Evolutionary conservation across 2,888 invertebrate genomes (phyloP).

Genomic region (Drosophila leonis): DNA sequence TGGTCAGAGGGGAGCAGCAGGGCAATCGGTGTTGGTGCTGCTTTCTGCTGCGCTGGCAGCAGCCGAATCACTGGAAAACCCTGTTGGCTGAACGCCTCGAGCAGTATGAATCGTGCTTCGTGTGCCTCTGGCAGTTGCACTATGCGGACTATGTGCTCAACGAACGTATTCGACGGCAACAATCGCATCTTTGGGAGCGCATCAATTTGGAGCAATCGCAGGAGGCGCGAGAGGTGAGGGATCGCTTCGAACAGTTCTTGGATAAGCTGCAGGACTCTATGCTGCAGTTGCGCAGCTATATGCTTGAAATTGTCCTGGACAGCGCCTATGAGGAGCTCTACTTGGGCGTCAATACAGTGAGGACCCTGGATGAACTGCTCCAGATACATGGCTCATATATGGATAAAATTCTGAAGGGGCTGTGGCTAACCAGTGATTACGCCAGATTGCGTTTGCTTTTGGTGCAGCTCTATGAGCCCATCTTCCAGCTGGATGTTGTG

Average conservation of each 20-base stretch:
- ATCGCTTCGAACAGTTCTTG: conserved; percentile 24
- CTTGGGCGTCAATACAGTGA: neutral
- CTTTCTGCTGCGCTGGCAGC: conserved; percentile 44
- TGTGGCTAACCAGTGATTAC: conserved; percentile 3
- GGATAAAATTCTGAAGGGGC: conserved; percentile 13
- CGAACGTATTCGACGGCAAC: conserved; percentile 38
- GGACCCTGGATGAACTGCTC: conserved; percentile 49
- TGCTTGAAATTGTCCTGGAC: conserved; percentile 28
- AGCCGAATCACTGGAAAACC: conserved; percentile 29
- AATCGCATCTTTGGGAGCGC: conserved; percentile 19
- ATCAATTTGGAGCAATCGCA: neutral
- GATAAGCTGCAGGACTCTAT: conserved; percentile 30
- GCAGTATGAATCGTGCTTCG: conserved; percentile 41
- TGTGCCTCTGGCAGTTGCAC: conserved; percentile 55
- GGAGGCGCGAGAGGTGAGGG: conserved; percentile 6
- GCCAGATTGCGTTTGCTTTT: conserved; percentile 7
- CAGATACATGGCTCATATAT: conserved; percentile 43
- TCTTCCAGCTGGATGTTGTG: conserved; percentile 35
- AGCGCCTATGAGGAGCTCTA: conserved; percentile 18
- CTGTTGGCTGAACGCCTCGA: conserved; percentile 27
- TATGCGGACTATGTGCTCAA: conserved; percentile 49
- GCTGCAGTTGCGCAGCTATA: conserved; percentile 24
- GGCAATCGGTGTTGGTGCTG: conserved; percentile 44
- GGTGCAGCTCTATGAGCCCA: conserved; percentile 18
- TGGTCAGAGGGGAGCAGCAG: conserved; percentile 6